phyloP scores from a whole-genome alignment of 2,797 vertebrate species.

The Sphaeramia orbicularis region DNA sequence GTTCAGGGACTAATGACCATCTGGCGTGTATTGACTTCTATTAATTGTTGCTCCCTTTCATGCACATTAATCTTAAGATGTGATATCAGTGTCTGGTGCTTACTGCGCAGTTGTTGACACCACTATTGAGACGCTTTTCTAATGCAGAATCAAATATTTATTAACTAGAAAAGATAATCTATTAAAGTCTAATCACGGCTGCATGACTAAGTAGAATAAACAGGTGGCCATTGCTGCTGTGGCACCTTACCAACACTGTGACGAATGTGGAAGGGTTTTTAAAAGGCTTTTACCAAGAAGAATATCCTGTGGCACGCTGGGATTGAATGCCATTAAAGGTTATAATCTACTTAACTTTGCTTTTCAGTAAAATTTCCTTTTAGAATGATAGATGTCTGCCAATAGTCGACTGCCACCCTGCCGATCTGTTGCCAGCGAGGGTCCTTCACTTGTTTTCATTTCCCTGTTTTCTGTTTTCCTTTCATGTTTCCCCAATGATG shows the following conservation, averaged over 20 bases:
- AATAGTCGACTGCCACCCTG: background rate
- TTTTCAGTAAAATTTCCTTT: background rate
- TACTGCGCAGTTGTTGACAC: too few species aligned
- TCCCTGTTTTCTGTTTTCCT: background rate
- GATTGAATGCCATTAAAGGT: constrained; percentile 19
- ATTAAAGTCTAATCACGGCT: constrained; percentile 6
- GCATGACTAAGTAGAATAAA: background rate
- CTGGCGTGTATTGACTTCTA: constrained; percentile 5
- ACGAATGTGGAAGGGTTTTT: constrained; percentile 11
- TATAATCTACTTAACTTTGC: constrained; percentile 17
- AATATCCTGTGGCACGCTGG: constrained; percentile 14
- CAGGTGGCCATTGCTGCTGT: constrained; percentile 10
- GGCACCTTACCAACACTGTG: constrained; percentile 2
- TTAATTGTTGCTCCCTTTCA: background rate
- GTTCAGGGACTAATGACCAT: constrained; percentile 8
- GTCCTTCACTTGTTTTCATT: background rate
- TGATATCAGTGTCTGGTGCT: too few species aligned
- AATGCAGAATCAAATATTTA: background rate
- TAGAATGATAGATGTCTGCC: background rate
- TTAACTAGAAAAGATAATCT: background rate
- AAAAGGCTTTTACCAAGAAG: constrained; percentile 2
- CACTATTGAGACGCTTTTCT: too few species aligned
- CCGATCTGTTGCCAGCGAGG: background rate
- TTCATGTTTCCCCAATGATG: background rate
- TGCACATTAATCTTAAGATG: too few species aligned